Base-by-base conservation (phyloP, 2,888 invertebrate genomes). In the Microplitis manilae region DNA sequence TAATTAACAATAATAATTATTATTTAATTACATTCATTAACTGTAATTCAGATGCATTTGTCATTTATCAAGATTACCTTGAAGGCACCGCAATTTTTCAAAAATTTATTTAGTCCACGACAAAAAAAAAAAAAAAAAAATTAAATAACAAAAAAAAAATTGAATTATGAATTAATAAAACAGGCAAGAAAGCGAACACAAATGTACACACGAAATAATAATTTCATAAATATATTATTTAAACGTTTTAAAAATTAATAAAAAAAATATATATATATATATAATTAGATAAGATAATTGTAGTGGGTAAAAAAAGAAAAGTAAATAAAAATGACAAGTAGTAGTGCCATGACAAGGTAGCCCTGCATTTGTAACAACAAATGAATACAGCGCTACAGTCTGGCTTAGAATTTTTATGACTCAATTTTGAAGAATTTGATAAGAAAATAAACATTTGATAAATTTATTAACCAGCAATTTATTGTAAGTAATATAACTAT, bases 171-270 rank as follows among this genome's bases (percentile, higher is more conserved):
- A 83, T 75, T 9, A 79, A 77, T 83, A 73, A 81, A 71, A 86
- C 85, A 88, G 89, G 88, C 86, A 87, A 87, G 87, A 85, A 86
- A 84, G 84, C 86, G 86, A 88, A 87, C 88, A 89, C 88, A 88
- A 88, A 89, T 88, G 88, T 88, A 87, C 79, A 84, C 86, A 85
- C 81, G 73, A 74, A 61, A 50, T 50, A 70, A 20, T 73, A 77
- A 67, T 17, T 17, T 9, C 1, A 41, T 7, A 9, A 75, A 80
- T 74, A 69, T 69, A 79, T 77, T 68, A 73, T 71, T 38, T 73
- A 65, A 17, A 4, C 40, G 62, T 17, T 70, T 15, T 20, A 70
- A 67, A 73, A 75, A 68, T 75, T 39, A 65, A 67, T 38, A 15
- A 77, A 73, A 70, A 75, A 41, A 64, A 74, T 76, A n/a, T n/a